Conservation (phyloP, 2,888 invertebrate genomes). For the Tetragnatha montana region DNA sequence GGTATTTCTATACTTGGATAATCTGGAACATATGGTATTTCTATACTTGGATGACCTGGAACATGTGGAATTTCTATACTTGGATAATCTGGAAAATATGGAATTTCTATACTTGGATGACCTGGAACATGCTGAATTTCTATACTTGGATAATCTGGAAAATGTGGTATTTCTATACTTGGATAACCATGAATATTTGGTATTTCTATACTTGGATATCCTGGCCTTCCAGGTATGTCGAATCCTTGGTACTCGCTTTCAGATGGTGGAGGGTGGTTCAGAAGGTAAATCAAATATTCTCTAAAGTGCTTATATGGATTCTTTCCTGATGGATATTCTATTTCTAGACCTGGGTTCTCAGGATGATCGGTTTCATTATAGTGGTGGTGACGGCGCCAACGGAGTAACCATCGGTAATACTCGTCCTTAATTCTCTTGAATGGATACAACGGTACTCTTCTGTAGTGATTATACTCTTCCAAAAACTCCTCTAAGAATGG, state of each 20-base stretch:
- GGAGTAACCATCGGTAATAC: not conserved
- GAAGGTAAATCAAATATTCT: not conserved
- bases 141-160: not conserved
- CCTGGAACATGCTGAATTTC: not conserved
- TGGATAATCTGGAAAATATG: too few relatives aligned
- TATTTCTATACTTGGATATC: not conserved
- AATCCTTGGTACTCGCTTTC: not conserved
- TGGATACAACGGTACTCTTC: constrained; percentile 21
- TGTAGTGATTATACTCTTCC: not conserved
- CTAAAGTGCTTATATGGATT: constrained; percentile 14
- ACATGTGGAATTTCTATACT: too few relatives aligned
- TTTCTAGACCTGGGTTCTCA: not conserved
- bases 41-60: too few relatives aligned
- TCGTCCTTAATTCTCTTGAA: not conserved
- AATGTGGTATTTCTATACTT: not conserved
- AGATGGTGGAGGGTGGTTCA: not conserved
- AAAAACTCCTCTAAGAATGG: constrained; percentile 9
- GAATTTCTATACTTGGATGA: too few relatives aligned
- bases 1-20: too few relatives aligned
- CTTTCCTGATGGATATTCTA: not conserved
- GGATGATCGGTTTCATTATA: not conserved
- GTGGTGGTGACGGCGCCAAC: not conserved
- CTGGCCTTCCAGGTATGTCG: not conserved
- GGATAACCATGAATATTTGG: not conserved
- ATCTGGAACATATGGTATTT: too few relatives aligned